Evolutionary conservation across 2,113 vertebrate species (phyloP).

Genomic region (Gallinago media): DNA sequence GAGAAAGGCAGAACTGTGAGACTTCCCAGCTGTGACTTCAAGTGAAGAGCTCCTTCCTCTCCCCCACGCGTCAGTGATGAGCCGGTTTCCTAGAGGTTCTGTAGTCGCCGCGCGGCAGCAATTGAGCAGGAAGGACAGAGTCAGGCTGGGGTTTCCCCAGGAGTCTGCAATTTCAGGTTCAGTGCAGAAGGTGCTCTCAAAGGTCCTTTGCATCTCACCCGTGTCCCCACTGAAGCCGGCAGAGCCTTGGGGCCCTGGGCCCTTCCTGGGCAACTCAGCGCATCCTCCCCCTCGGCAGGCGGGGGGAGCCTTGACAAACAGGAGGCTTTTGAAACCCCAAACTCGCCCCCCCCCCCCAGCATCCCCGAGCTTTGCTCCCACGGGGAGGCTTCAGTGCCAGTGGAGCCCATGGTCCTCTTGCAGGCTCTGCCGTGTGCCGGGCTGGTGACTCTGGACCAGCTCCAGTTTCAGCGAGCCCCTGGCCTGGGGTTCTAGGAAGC

Average conservation of each 20-base stretch:
- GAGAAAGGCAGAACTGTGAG: neutral
- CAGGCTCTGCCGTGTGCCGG: neutral
- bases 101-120: fast-evolving
- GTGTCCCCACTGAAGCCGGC: neutral
- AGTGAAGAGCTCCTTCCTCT: neutral
- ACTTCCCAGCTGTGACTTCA: neutral
- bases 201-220: neutral
- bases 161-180: neutral
- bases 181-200: neutral
- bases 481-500: neutral
- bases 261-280: neutral
- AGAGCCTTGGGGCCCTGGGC: neutral
- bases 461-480: neutral
- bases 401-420: neutral
- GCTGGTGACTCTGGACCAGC: neutral
- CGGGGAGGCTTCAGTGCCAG: neutral
- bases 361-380: neutral
- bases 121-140: neutral
- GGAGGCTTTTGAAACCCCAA: neutral
- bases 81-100: neutral
- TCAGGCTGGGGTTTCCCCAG: neutral
- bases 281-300: neutral
- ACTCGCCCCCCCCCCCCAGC: too few species aligned
- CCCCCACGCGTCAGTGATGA: fast-evolving
- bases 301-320: neutral